These are phyloP conservation scores for Actinopyga echinites DNA, from an alignment of 53 echinoderm and acorn worm genomes.

Conservation along the genomic window DNA sequence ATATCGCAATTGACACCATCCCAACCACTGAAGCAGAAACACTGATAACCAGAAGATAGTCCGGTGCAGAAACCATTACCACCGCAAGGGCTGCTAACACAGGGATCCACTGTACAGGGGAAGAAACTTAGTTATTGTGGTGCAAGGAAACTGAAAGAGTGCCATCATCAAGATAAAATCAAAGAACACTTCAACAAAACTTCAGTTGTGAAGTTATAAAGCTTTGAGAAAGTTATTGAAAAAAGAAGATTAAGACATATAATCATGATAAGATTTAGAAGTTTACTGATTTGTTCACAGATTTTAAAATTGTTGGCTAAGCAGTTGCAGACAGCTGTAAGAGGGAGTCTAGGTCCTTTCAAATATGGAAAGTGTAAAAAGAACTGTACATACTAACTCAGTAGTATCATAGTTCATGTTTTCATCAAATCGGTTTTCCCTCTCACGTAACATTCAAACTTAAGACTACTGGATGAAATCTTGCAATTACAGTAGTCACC, in stretches of 20 bases:
- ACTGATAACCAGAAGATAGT: conserved; percentile 52
- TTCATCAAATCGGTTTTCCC: too few relatives aligned
- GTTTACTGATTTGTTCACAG: too few relatives aligned
- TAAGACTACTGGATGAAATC: too few relatives aligned
- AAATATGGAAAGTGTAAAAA: too few relatives aligned
- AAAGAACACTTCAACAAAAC: neutral
- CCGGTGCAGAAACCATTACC: conserved; percentile 69
- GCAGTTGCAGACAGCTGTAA: too few relatives aligned
- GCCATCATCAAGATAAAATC: neutral
- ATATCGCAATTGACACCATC: conserved; percentile 72
- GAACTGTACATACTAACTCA: too few relatives aligned
- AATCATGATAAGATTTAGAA: neutral
- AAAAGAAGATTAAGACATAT: neutral
- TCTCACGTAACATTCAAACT: too few relatives aligned
- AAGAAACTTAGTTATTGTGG: neutral
- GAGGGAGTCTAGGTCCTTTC: too few relatives aligned
- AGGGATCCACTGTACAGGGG: conserved; percentile 72
- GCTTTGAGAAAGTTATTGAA: neutral
- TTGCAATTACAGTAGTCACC: too few relatives aligned
- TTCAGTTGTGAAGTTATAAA: neutral
- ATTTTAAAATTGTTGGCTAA: too few relatives aligned
- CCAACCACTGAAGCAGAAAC: conserved; percentile 73
- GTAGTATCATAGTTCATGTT: too few relatives aligned
- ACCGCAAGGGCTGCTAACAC: conserved; percentile 75
- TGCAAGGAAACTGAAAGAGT: conserved; percentile 12